Percentiles rank a stretch among this genome's conserved stretches.
phyloP scores from a whole-genome alignment of 2,113 vertebrate species.

The Crotalus viridis region DNA sequence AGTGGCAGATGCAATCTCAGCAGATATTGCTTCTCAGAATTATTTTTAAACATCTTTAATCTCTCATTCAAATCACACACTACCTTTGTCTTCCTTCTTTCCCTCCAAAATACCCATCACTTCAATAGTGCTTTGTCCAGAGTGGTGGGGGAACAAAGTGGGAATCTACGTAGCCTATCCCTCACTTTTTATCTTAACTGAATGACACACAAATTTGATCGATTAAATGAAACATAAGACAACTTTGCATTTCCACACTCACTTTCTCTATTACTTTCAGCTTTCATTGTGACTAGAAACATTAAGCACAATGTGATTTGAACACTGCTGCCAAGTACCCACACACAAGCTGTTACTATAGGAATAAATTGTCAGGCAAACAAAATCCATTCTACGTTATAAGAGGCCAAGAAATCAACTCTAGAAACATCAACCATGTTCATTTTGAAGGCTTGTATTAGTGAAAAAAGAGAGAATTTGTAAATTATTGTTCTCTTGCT shows the following conservation, averaged over 20 bases:
- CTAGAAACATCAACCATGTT: slow-evolving; percentile 61
- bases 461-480: slow-evolving; percentile 51
- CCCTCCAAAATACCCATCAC: slow-evolving; percentile 34
- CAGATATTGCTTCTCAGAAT: slow-evolving; percentile 58
- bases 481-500: slow-evolving; percentile 51
- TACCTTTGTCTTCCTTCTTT: slow-evolving; percentile 59
- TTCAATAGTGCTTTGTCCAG: slow-evolving; percentile 64
- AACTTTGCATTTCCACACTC: slow-evolving; percentile 81
- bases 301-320: slow-evolving; percentile 60
- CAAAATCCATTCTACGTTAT: slow-evolving; percentile 62
- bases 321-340: slow-evolving; percentile 61
- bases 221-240: slow-evolving; percentile 79
- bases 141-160: slow-evolving; percentile 66
- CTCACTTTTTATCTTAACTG: slow-evolving; percentile 82
- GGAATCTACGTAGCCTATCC: slow-evolving; percentile 75
- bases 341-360: slow-evolving; percentile 66
- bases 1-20: slow-evolving; percentile 53
- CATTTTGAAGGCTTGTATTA: slow-evolving; percentile 51
- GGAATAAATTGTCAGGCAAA: slow-evolving; percentile 74
- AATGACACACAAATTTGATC: slow-evolving; percentile 81
- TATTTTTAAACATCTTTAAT: slow-evolving; percentile 61
- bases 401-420: slow-evolving; percentile 53
- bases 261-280: slow-evolving; percentile 69
- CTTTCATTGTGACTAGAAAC: slow-evolving; percentile 75
- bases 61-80: slow-evolving; percentile 76